Percentiles rank a stretch among this genome's conserved stretches.
Evolutionary conservation across 2,113 vertebrate genomes (phyloP).

Genomic region (Plestiodon gilberti): DNA sequence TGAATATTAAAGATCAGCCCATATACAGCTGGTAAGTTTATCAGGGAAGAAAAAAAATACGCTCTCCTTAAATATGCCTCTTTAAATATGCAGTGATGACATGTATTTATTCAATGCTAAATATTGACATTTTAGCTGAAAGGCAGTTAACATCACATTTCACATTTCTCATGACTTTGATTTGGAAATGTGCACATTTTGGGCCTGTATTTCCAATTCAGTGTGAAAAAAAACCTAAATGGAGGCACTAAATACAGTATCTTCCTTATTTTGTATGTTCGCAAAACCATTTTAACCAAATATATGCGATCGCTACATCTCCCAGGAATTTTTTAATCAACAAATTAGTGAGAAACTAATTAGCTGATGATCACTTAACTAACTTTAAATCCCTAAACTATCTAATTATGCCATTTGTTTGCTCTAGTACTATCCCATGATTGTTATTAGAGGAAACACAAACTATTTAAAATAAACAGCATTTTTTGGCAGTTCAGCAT

Average conservation of each 20-base stretch:
- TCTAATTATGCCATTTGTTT: conserved; percentile 42
- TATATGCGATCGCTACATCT: conserved; percentile 5
- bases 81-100: background rate
- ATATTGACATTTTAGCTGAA: background rate
- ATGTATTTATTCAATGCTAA: background rate
- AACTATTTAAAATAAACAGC: conserved; percentile 51
- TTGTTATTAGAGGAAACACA: conserved; percentile 53
- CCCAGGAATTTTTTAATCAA: conserved; percentile 41
- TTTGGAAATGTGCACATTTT: background rate
- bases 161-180: background rate
- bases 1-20: fast-evolving
- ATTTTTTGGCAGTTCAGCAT: conserved; percentile 39
- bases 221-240: background rate
- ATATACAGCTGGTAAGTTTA: background rate
- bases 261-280: background rate
- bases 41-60: background rate
- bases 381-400: conserved; percentile 45
- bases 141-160: background rate
- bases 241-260: background rate
- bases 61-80: background rate
- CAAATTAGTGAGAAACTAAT: conserved; percentile 44
- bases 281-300: conserved; percentile 8
- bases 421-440: conserved; percentile 32
- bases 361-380: conserved; percentile 52
- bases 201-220: background rate